Evolutionary conservation across 2,888 invertebrate genomes (phyloP).

Genomic region (Eupsilia transversa): DNA sequence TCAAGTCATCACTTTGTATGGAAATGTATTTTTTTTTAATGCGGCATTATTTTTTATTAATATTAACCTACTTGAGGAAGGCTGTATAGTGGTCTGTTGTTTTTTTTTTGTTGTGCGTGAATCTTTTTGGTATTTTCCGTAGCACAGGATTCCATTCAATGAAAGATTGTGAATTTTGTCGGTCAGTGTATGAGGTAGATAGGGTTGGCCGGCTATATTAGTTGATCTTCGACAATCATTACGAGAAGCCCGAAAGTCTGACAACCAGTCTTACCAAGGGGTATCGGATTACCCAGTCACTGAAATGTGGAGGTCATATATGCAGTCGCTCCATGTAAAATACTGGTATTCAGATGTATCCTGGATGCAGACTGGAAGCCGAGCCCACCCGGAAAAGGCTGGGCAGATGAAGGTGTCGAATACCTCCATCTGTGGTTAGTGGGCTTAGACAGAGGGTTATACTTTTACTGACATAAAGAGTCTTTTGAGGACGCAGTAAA

Average conservation of each 20-base stretch:
- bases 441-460: neutral
- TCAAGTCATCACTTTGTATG: constrained; percentile 50
- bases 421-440: neutral
- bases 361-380: no score
- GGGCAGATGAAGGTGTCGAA: neutral
- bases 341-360: no score
- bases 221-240: no score
- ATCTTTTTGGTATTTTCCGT: constrained; percentile 7
- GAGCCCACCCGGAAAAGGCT: no score
- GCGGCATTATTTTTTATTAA: constrained; percentile 22
- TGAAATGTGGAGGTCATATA: no score
- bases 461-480: no score
- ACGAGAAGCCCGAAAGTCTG: no score
- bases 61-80: neutral
- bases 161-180: neutral
- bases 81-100: neutral
- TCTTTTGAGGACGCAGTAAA: neutral
- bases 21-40: constrained; percentile 27
- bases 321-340: no score
- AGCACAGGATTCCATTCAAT: neutral
- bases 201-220: no score
- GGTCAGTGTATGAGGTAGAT: no score
- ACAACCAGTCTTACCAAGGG: no score
- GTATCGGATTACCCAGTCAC: no score
- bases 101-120: neutral